Percentiles rank a stretch among this genome's conserved stretches.
Evolutionary conservation across 2,113 vertebrate genomes (phyloP).

Genomic region (Vulpes ferrilata): DNA sequence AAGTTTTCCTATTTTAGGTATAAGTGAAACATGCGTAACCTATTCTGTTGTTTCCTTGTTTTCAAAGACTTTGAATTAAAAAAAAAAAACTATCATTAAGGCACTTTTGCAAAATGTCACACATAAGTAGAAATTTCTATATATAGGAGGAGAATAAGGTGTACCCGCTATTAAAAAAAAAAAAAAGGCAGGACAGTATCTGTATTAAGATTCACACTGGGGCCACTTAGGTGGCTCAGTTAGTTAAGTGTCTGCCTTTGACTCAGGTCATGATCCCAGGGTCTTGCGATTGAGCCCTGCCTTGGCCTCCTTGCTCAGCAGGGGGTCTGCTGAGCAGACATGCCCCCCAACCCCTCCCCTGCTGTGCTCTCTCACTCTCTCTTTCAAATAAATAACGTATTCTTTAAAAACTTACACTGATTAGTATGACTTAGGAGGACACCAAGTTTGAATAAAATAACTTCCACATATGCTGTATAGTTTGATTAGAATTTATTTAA

Average conservation of each 20-base stretch:
- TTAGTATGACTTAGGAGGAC: background rate
- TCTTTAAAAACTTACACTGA: background rate
- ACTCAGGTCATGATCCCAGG: background rate
- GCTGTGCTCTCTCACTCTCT: background rate
- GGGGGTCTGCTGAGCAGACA: too few species aligned
- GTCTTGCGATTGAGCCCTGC: background rate
- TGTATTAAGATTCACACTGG: background rate
- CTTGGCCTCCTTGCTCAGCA: background rate
- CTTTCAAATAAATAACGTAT: background rate
- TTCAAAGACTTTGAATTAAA: constrained; percentile 21
- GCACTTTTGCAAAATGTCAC: constrained; percentile 4
- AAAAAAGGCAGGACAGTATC: background rate
- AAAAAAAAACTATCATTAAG: constrained; percentile 14
- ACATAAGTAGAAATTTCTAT: constrained; percentile 48
- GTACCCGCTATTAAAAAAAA: background rate
- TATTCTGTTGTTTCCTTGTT: constrained; percentile 62
- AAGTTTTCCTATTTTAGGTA: constrained; percentile 60
- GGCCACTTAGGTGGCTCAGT: background rate
- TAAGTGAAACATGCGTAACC: constrained; percentile 44
- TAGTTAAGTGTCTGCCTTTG: background rate
- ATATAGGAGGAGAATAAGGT: constrained; percentile 15
- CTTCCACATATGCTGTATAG: background rate
- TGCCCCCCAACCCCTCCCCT: background rate
- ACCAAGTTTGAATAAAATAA: background rate
- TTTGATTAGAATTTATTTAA: background rate